Evolutionary conservation across 2,888 invertebrate genomes (phyloP).

Genomic region (Hirtodrosophila cameraria): DNA sequence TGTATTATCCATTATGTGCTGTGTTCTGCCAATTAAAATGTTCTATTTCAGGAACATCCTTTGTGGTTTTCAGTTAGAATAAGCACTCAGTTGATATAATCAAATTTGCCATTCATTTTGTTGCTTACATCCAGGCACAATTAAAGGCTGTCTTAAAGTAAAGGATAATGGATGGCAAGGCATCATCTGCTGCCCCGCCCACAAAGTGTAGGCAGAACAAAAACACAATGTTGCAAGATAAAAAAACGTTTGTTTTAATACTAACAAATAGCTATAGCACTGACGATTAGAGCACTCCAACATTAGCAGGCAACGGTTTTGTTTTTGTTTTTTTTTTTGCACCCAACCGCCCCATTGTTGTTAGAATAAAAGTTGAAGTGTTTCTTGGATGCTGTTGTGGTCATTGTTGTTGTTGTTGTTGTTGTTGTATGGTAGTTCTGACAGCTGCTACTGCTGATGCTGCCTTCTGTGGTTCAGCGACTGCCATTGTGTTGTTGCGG

Average conservation of each 20-base stretch:
- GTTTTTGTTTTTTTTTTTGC: too few relatives aligned
- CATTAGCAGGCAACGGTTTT: neutral
- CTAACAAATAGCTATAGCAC: neutral
- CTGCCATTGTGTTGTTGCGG: slow-evolving; percentile 14
- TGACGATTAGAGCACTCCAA: slow-evolving; percentile 8
- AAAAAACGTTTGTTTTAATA: slow-evolving; percentile 15
- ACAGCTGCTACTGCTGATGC: slow-evolving; percentile 17
- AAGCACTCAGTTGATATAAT: too few relatives aligned
- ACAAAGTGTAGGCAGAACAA: slow-evolving; percentile 19
- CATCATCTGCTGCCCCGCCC: neutral
- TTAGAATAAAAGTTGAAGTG: slow-evolving; percentile 14
- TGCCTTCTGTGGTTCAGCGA: slow-evolving; percentile 19
- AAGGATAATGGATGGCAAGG: slow-evolving; percentile 10
- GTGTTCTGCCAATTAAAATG: too few relatives aligned
- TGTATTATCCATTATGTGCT: too few relatives aligned
- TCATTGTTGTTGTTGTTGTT: neutral
- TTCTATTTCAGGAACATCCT: too few relatives aligned
- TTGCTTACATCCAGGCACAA: slow-evolving; percentile 61
- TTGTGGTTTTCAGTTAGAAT: too few relatives aligned
- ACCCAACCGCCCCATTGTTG: slow-evolving; percentile 10
- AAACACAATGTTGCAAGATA: slow-evolving; percentile 7
- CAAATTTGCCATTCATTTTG: slow-evolving; percentile 59
- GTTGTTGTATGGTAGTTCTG: slow-evolving; percentile 3
- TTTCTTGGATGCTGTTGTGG: neutral
- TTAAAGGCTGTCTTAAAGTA: slow-evolving; percentile 38